phyloP scores from a whole-genome alignment of 2,888 invertebrate species.

The Caenorhabditis parvicauda region DNA sequence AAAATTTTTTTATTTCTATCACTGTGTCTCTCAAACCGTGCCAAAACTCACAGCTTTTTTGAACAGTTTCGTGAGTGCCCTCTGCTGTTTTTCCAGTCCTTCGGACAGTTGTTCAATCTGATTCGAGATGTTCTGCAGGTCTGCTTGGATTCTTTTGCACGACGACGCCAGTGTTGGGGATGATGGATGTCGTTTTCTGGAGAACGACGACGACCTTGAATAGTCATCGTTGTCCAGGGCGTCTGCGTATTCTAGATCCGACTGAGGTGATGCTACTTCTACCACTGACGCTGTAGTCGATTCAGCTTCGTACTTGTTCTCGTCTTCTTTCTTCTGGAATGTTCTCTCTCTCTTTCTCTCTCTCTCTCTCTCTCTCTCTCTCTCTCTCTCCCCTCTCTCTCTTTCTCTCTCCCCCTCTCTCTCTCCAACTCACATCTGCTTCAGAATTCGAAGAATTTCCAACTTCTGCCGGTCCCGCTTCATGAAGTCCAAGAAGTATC shows the following conservation, averaged over 20 bases:
- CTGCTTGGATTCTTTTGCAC: slow-evolving; percentile 17
- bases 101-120: slow-evolving; percentile 27
- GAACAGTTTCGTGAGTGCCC: slow-evolving; percentile 20
- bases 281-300: too few relatives aligned
- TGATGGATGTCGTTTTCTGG: not conserved
- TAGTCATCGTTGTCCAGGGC: slow-evolving; percentile 21
- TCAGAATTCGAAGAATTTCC: slow-evolving; percentile 16
- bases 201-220: slow-evolving; percentile 18
- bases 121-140: slow-evolving; percentile 24
- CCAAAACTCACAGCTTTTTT: slow-evolving; percentile 26
- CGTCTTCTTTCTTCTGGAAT: too few relatives aligned
- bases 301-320: too few relatives aligned
- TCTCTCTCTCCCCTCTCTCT: not conserved
- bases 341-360: slow-evolving; percentile 6
- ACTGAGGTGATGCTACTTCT: slow-evolving; percentile 5
- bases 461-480: too few relatives aligned
- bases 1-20: too few relatives aligned
- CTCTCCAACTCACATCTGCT: slow-evolving; percentile 7
- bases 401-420: slow-evolving; percentile 3
- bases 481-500: slow-evolving; percentile 20
- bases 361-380: not conserved
- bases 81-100: slow-evolving; percentile 25
- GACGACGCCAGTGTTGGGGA: slow-evolving; percentile 4
- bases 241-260: slow-evolving; percentile 25
- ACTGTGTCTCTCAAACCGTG: too few relatives aligned